Base-by-base conservation (phyloP, 2,888 invertebrate genomes). In the Cephus spinipes region DNA sequence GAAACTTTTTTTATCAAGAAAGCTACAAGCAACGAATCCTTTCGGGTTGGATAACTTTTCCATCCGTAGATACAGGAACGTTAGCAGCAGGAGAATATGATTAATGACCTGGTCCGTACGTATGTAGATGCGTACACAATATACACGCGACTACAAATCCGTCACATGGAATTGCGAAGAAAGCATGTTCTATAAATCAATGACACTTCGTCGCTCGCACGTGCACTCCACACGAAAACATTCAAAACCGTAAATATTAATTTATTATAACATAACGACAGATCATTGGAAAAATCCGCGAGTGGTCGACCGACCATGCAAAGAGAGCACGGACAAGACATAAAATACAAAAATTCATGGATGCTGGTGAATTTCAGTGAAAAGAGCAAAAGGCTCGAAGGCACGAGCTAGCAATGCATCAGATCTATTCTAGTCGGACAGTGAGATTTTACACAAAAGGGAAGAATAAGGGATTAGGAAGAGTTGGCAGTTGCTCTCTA, bases 131-230 rank as follows among this genome's bases (percentile, higher is more conserved):
- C 55, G 74, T 34, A 12, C 35, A 30, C 35, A 30, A 33, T 6
- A 35, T 36, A 69, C 68, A 31, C 71, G 71, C 68, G 77, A 33
- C 74, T 74, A 74, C 77, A 77, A 77, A 77, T 77, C 77, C 75
- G 74, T 77, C 75, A 68, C 69, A 74, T 77, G 75, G 75, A 77
- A 77, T 75, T 77, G 34, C 77, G 77, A 77, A 74, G 77, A 78
- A 55, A 78, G 40, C 40, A 75, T 33, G 75, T 23, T 69, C 69
- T 35, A 78, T 78, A 78, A 68, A 78, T 78, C 75, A 78, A 68
- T 40, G 40, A 75, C 36, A 68, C 36, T 73, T 78, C 68, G 76
- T 71, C 76, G 68, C 76, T 55, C 73, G 55, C 73, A 36, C 73
- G 32, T 31, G 23, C 76, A 32, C 35, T 33, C 12, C 73, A 76